Evolutionary conservation across 2,797 vertebrate genomes (phyloP), one percentile per base, ranked within the genome.

Genomic region (Pangasius sanitwongsei): DNA sequence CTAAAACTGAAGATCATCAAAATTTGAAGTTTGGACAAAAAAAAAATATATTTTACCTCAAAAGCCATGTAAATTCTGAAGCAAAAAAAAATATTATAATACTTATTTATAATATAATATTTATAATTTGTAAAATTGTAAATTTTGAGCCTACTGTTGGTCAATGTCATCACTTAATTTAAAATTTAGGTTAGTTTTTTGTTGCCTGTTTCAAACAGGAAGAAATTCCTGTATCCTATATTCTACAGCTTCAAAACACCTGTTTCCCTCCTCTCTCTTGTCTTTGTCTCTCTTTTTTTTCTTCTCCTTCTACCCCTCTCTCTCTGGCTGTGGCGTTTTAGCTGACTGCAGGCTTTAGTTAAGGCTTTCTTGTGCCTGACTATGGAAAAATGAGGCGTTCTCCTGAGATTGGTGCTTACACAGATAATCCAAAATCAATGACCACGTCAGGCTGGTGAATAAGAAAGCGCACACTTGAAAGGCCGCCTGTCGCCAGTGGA

Each of bases 381-480:
- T 0, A 80, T 93, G 90, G 86, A 91, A 90, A 91, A 92, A 85
- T 85, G 87, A 89, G 90, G 82, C 55, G 20, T 91, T 91, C 88
- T 92, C 82, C 83, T 0, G 77, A 86, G 92, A 95, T 94, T 89
- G 87, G 92, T 92, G 89, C 91, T 92, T 92, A 92, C 91, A 91
- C 90, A 93, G 87, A 90, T 92, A 75, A 93, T 94, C 92, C 86
- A 88, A 93, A 94, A 96, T 97, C 94, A 95, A 95, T 96, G 92
- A 78, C 85, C 91, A 90, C 88, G 87, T 86, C 93, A 91, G 91
- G 93, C 92, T 78, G 89, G 93, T 91, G 93, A 93, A 94, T 91
- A 87, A 86, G 90, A 92, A 86, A 12, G 25, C 83, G 87, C 91
- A 89, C 90, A 93, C 93, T 93, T 93, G 85, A 91, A 91, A 92